These are phyloP conservation scores for Mugil cephalus DNA, from an alignment of 2,113 vertebrate genomes.

Conservation along the genomic window DNA sequence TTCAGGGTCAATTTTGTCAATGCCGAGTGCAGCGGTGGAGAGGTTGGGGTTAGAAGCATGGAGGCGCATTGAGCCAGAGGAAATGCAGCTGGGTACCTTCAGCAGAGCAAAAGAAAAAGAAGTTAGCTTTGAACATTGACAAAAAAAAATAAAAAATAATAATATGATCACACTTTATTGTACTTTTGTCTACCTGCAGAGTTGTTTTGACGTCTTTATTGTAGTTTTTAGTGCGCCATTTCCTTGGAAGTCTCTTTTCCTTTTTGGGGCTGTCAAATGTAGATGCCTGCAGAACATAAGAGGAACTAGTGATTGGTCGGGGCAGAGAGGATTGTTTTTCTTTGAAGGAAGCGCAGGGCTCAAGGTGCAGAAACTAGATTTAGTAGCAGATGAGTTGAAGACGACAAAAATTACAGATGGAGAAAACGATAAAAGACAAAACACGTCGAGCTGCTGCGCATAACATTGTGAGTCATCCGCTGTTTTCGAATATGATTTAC, in stretches of 20 bases:
- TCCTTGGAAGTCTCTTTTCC: slow-evolving; percentile 91
- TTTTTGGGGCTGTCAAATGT: slow-evolving; percentile 97
- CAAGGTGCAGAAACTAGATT: slow-evolving; percentile 19
- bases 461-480: not conserved
- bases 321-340: not conserved
- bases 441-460: not conserved
- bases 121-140: not conserved
- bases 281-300: slow-evolving; percentile 81
- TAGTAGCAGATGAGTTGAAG: slow-evolving; percentile 12
- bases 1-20: slow-evolving; percentile 89
- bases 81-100: slow-evolving; percentile 87
- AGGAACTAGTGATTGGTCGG: not conserved
- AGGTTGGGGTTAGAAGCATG: slow-evolving; percentile 99
- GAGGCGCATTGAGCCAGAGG: slow-evolving; percentile 89
- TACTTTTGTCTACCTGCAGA: slow-evolving; percentile 88
- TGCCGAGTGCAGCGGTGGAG: slow-evolving; percentile 89
- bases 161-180: not conserved
- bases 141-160: slow-evolving; percentile 3
- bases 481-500: slow-evolving; percentile 2
- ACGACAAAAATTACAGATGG: no score
- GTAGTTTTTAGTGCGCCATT: slow-evolving; percentile 92
- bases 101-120: not conserved
- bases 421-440: slow-evolving; percentile 14
- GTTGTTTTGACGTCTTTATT: slow-evolving; percentile 95
- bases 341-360: not conserved